Evolutionary conservation across 2,888 invertebrate genomes (phyloP).

Genomic region (Protodeltote pygarga): DNA sequence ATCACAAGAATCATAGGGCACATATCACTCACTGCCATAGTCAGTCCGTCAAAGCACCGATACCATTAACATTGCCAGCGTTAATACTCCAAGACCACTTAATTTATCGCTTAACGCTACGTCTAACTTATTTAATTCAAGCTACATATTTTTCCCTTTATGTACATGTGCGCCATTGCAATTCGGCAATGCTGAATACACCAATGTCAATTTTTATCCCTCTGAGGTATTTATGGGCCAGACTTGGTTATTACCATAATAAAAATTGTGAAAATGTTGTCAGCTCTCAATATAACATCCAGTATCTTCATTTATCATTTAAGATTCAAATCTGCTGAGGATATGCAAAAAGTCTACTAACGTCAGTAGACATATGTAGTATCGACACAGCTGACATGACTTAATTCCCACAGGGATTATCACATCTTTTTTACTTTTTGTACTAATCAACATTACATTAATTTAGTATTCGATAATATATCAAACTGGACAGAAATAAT

Average conservation of each 20-base stretch:
- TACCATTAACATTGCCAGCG: slow-evolving; percentile 52
- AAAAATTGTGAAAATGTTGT: too few species aligned
- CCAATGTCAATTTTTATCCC: too few species aligned
- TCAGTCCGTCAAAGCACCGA: slow-evolving; percentile 62
- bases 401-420: too few species aligned
- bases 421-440: slow-evolving; percentile 67
- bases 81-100: slow-evolving; percentile 36
- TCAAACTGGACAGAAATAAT: slow-evolving; percentile 52
- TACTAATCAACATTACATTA: slow-evolving; percentile 64
- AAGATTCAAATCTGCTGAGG: too few species aligned
- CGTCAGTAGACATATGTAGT: too few species aligned
- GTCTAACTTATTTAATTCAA: slow-evolving; percentile 54
- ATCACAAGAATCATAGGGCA: slow-evolving; percentile 80
- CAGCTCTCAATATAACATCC: slow-evolving; percentile 52
- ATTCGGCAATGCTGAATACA: slow-evolving; percentile 22
- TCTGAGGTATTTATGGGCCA: too few species aligned
- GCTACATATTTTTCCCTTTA: slow-evolving; percentile 60
- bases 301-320: slow-evolving; percentile 35
- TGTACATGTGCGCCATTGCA: slow-evolving; percentile 32
- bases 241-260: too few species aligned
- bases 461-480: slow-evolving; percentile 20
- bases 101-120: slow-evolving; percentile 42
- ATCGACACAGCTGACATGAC: too few species aligned
- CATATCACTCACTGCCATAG: slow-evolving; percentile 59
- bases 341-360: too few species aligned